These are phyloP conservation scores for Zaprionus kolodkinae DNA, from an alignment of 1,140 invertebrate genomes.

Conservation along the genomic window DNA sequence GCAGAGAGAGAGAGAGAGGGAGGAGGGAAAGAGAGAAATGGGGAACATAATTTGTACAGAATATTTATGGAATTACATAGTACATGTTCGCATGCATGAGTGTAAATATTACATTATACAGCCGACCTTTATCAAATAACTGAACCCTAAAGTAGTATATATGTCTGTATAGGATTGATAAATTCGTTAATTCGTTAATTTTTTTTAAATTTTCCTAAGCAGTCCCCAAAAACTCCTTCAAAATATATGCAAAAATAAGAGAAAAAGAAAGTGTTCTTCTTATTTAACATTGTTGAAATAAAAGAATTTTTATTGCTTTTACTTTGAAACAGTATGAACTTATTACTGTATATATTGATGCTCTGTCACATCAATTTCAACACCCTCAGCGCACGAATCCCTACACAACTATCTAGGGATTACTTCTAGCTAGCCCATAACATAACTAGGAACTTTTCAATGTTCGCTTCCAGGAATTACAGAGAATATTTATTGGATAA, in stretches of 20 bases:
- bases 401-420: too few species aligned
- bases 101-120: not conserved
- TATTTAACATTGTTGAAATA: too few species aligned
- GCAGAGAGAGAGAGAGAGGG: not conserved
- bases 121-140: constrained; percentile 10
- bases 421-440: too few species aligned
- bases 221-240: not conserved
- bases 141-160: not conserved
- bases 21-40: not conserved
- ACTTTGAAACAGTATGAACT: not conserved
- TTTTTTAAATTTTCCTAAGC: too few species aligned
- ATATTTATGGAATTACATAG: constrained; percentile 24
- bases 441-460: not conserved
- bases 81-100: not conserved
- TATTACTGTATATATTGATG: too few species aligned
- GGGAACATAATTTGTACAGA: constrained; percentile 11
- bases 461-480: not conserved
- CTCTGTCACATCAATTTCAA: too few species aligned
- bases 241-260: not conserved
- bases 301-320: not conserved
- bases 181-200: too few species aligned
- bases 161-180: not conserved
- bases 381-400: too few species aligned
- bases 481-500: not conserved
- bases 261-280: too few species aligned